Evolutionary conservation across 2,797 vertebrate genomes (phyloP), one percentile per base, ranked within the genome.

Genomic region (Onychomys leucogaster): DNA sequence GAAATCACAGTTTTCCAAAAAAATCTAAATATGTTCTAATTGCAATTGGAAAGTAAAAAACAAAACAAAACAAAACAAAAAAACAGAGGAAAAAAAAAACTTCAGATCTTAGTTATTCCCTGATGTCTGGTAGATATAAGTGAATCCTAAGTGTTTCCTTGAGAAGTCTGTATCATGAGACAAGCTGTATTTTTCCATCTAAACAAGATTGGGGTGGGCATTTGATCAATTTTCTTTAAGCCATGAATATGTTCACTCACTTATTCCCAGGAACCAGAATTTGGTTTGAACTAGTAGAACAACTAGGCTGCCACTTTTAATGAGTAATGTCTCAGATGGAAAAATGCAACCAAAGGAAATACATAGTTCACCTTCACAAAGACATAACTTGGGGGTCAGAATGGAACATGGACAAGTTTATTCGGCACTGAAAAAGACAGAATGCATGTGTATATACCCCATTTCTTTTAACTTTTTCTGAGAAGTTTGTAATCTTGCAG

Each of bases 171-270:
- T 82, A 82, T 89, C 92, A 65, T 61, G 63, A 96, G 87, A 96
- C 96, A 94, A 63, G 75, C 90, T 96, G 97, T 98, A 94, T 97
- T 90, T 80, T 98, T 95, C 93, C 80, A 59, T 5, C 43, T 94
- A 96, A 90, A 73, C 34, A 88, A 90, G 65, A 96, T 27, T 96
- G 89, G 80, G 96, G 97, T 96, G 90, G 93, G 94, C 83, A 81
- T 98, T 97, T 92, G 90, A 94, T 96, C 63, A 91, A 52, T 76
- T 96, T 89, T 91, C 49, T 0, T 89, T 59, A 73, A 77, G 88
- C 75, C 81, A 82, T 90, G 85, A 94, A 94, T 97, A 93, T 98
- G 94, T 97, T 97, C 98, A 80, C 88, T 92, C 97, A 97, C 95
- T 92, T 76, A 86, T 93, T 98, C 80, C 75, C 77, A 67, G 87